Percentiles rank a stretch among this genome's conserved stretches.
phyloP scores from a whole-genome alignment of 2,888 invertebrate genomes.

The Sepioteuthis lessoniana region DNA sequence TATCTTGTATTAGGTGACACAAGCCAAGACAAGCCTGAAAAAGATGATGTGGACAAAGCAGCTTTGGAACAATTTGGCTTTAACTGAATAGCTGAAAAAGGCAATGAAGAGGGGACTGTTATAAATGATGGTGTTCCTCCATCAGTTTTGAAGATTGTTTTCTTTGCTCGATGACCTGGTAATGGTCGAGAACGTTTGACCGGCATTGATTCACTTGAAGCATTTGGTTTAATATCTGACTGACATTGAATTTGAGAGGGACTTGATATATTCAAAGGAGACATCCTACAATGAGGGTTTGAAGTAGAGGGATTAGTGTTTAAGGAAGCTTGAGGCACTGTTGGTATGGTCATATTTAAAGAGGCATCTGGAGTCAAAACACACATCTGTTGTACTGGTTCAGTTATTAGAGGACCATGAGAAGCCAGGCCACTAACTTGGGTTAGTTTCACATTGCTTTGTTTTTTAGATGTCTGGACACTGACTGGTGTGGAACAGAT shows the following conservation, averaged over 20 bases:
- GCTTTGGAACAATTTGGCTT: not conserved
- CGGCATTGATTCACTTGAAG: not conserved
- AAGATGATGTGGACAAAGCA: not conserved
- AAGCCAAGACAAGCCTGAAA: not conserved
- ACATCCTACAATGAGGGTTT: constrained; percentile 1
- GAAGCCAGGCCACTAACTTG: not conserved
- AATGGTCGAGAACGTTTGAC: not conserved
- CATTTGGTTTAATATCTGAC: not conserved
- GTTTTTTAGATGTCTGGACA: not conserved
- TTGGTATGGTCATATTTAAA: not conserved
- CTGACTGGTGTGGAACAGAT: not conserved
- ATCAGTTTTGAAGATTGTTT: not conserved
- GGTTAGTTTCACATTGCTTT: not conserved
- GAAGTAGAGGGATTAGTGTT: not conserved
- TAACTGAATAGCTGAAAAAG: not conserved
- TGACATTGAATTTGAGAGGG: not conserved
- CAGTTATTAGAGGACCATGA: not conserved
- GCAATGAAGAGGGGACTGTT: not conserved
- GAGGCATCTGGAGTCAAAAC: not conserved
- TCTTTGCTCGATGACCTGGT: not conserved
- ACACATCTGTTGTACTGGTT: not conserved
- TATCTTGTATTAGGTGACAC: not conserved
- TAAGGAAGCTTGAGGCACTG: constrained; percentile 20
- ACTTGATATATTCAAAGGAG: not conserved
- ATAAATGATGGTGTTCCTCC: not conserved